A percentile compares a stretch with the other conserved stretches of the same genome.
Conservation (phyloP, 2,888 invertebrate species). For the Willowsia nigromaculata region DNA sequence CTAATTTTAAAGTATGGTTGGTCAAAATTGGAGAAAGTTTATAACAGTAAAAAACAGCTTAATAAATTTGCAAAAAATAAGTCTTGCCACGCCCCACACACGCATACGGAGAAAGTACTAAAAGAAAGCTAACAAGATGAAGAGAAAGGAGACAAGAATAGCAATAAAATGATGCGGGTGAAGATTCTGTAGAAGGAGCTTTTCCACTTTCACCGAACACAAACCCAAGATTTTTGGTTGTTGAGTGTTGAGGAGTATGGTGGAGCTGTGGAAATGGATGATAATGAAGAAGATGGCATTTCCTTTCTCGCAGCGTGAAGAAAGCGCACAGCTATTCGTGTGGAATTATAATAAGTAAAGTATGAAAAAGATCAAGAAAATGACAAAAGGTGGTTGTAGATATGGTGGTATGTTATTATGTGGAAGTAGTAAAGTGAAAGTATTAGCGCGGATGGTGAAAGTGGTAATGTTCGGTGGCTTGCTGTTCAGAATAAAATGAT, state of each 20-base stretch:
- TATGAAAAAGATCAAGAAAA: constrained; percentile 9
- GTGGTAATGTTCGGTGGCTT: not conserved
- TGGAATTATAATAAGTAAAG: constrained; percentile 40
- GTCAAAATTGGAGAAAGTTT: too few relatives aligned
- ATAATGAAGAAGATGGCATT: not conserved
- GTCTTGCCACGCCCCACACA: not conserved
- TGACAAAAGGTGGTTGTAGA: not conserved
- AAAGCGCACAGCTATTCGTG: not conserved
- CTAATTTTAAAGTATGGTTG: too few relatives aligned
- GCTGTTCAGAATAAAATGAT: not conserved
- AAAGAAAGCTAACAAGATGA: too few relatives aligned
- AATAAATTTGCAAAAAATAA: too few relatives aligned
- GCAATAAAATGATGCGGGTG: constrained; percentile 17
- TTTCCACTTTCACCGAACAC: too few relatives aligned
- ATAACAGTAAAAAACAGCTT: too few relatives aligned
- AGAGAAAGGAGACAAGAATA: not conserved
- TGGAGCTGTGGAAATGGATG: not conserved
- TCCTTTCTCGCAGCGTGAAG: too few relatives aligned
- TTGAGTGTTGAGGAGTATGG: not conserved
- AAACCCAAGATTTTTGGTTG: not conserved
- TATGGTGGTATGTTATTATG: not conserved
- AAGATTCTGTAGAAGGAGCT: not conserved
- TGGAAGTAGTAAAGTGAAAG: not conserved
- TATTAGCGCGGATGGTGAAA: not conserved
- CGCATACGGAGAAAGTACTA: not conserved